phyloP scores from a whole-genome alignment of 2,888 invertebrate species.

The Sminthurides aquaticus region DNA sequence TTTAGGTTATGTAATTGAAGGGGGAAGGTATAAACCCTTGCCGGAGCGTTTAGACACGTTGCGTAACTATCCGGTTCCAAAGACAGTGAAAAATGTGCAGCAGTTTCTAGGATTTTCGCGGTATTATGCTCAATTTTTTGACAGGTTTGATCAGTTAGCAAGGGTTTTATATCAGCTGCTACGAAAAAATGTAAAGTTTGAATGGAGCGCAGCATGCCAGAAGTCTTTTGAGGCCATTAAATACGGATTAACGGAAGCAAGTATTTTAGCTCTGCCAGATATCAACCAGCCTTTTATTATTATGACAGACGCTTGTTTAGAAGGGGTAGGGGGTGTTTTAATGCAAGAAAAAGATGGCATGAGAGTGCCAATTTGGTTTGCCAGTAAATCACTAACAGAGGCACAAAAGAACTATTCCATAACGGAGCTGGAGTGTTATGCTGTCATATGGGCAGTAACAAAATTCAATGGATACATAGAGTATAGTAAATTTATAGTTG shows the following conservation, averaged over 20 bases:
- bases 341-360: slow-evolving; percentile 36
- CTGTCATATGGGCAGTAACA: slow-evolving; percentile 45
- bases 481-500: slow-evolving; percentile 45
- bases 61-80: slow-evolving; percentile 40
- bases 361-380: slow-evolving; percentile 38
- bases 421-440: slow-evolving; percentile 47
- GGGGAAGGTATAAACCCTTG: slow-evolving; percentile 42
- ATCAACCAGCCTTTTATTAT: slow-evolving; percentile 38
- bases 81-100: slow-evolving; percentile 33
- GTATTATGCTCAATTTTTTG: too few species aligned
- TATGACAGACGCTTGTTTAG: slow-evolving; percentile 42
- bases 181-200: slow-evolving; percentile 22
- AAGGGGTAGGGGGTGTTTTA: slow-evolving; percentile 43
- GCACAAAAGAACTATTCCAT: slow-evolving; percentile 47
- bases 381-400: slow-evolving; percentile 32
- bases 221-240: slow-evolving; percentile 21
- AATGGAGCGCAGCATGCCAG: slow-evolving; percentile 19
- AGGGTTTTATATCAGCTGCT: slow-evolving; percentile 18
- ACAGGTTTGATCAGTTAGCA: too few species aligned
- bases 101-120: slow-evolving; percentile 45
- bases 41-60: slow-evolving; percentile 39
- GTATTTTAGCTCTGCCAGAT: slow-evolving; percentile 40
- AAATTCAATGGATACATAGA: slow-evolving; percentile 48
- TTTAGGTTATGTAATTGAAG: slow-evolving; percentile 45
- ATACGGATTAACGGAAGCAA: slow-evolving; percentile 20